phyloP scores from a whole-genome alignment of 2,797 vertebrate species.

The Todus mexicanus region DNA sequence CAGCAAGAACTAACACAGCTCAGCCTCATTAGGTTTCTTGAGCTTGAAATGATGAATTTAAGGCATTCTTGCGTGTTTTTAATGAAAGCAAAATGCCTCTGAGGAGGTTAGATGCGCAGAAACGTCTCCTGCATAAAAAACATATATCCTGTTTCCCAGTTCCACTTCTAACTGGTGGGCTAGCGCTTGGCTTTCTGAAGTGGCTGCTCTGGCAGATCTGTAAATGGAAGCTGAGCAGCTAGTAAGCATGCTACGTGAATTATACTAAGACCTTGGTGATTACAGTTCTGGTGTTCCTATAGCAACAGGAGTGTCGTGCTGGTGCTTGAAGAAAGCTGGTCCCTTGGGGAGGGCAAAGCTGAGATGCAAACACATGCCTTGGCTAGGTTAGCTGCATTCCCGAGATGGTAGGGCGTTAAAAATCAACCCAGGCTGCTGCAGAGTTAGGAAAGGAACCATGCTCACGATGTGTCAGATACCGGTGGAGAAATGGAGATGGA shows the following conservation, averaged over 20 bases:
- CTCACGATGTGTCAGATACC: rapidly evolving
- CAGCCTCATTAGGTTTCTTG: background rate
- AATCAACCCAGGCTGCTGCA: background rate
- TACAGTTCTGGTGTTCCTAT: constrained; percentile 64
- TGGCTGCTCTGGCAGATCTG: background rate
- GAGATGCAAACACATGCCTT: background rate
- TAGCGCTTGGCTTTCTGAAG: background rate
- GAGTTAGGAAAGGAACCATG: background rate
- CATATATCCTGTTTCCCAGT: background rate
- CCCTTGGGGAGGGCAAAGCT: constrained; percentile 16
- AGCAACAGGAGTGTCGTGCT: constrained; percentile 55
- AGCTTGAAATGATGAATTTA: background rate
- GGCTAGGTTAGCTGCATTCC: background rate
- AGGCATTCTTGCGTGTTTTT: background rate
- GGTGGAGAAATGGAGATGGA: background rate
- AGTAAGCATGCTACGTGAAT: background rate
- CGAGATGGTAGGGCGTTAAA: background rate
- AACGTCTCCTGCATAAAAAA: background rate
- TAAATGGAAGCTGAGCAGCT: background rate
- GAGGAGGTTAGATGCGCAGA: background rate
- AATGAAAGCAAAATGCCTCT: background rate
- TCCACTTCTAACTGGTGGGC: background rate
- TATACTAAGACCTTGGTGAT: constrained; percentile 38
- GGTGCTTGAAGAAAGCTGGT: constrained; percentile 36
- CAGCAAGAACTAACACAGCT: background rate